Evolutionary conservation across 2,797 vertebrate genomes (phyloP).

Genomic region (Coracias cyanogaster): DNA sequence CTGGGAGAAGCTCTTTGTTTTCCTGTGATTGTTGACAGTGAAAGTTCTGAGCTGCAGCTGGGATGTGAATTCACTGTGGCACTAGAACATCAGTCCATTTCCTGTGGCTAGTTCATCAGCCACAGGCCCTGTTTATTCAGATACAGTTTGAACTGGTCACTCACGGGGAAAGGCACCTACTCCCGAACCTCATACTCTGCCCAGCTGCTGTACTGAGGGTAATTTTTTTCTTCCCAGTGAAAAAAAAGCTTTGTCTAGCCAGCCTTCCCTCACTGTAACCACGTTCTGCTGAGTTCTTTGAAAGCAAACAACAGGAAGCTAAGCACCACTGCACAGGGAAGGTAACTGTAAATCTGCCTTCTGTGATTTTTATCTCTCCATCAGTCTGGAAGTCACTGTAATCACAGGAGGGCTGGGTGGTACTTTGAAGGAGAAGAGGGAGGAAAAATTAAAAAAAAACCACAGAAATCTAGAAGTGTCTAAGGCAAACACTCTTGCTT

Average conservation of each 20-base stretch:
- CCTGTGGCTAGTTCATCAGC: neutral
- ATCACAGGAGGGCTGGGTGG: rapidly evolving
- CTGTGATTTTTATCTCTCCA: neutral
- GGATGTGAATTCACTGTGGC: neutral
- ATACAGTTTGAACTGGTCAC: neutral
- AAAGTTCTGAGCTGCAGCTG: neutral
- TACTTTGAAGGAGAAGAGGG: neutral
- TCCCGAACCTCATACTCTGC: neutral
- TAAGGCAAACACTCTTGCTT: neutral
- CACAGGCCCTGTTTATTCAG: neutral
- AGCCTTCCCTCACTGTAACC: neutral
- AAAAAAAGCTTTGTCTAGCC: neutral
- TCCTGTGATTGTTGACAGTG: neutral
- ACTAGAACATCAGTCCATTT: neutral
- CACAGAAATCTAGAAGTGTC: neutral
- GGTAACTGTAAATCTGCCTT: neutral
- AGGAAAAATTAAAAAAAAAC: neutral
- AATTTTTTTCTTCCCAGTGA: neutral
- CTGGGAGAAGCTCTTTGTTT: neutral
- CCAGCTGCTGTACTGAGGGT: neutral
- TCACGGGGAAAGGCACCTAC: neutral
- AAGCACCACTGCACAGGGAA: neutral
- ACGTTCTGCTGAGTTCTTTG: neutral
- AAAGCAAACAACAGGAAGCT: neutral
- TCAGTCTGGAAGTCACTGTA: neutral